Evolutionary conservation across 2,888 invertebrate species (phyloP).

Genomic region (Torymus tubicola): DNA sequence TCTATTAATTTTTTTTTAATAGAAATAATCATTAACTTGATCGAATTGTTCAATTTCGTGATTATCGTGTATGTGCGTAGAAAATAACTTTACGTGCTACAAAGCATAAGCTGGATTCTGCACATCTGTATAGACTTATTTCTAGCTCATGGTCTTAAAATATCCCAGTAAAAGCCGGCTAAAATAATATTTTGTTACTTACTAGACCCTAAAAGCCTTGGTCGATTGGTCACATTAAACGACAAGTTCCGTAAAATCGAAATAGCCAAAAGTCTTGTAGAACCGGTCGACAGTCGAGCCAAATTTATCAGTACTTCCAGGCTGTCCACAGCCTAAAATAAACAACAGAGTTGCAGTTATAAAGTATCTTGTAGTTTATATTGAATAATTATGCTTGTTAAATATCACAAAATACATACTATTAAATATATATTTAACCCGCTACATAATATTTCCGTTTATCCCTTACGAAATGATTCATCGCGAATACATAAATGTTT

Average conservation of each 20-base stretch:
- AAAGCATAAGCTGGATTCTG: no score
- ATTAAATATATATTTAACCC: no score
- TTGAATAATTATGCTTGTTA: no score
- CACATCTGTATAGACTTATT: no score
- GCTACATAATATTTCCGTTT: neutral
- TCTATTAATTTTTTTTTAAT: no score
- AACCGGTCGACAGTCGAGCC: conserved; percentile 68
- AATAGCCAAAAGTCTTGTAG: conserved; percentile 75
- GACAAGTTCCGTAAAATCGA: conserved; percentile 79
- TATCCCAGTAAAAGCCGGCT: neutral
- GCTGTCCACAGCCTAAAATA: conserved; percentile 68
- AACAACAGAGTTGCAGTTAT: neutral
- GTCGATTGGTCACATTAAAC: conserved; percentile 78
- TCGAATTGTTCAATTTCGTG: no score
- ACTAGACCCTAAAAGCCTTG: conserved; percentile 78
- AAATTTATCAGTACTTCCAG: conserved; percentile 72
- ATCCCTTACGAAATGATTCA: neutral
- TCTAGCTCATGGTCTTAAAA: no score
- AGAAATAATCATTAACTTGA: no score
- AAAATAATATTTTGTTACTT: conserved; percentile 50
- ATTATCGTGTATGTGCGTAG: no score
- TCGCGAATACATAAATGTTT: neutral
- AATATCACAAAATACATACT: no score
- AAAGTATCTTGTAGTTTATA: no score
- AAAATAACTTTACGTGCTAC: no score